Conservation (phyloP, 2,888 invertebrate species). For the Rhodophaea formosa region DNA sequence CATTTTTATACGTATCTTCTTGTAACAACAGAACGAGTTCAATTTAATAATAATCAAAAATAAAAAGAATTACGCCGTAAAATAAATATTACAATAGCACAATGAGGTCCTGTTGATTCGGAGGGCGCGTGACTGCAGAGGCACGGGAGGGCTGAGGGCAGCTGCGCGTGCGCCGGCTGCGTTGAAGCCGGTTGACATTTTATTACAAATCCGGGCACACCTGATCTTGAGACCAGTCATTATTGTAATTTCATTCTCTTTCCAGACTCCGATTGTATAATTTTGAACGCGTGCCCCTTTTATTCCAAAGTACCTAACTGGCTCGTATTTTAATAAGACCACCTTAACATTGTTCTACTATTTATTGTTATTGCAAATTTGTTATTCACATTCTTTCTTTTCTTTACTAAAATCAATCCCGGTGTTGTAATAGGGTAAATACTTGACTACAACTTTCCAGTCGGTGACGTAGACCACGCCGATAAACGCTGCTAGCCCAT, state of each 20-base stretch:
- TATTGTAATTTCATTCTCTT: constrained; percentile 64
- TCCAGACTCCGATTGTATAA: constrained; percentile 49
- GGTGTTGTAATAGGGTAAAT: constrained; percentile 87
- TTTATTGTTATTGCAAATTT: not conserved
- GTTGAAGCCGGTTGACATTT: constrained; percentile 67
- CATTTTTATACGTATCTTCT: not conserved
- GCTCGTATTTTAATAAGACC: constrained; percentile 23
- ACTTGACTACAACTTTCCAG: constrained; percentile 86
- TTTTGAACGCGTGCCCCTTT: constrained; percentile 50
- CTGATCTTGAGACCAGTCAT: constrained; percentile 72
- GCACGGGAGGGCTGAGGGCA: constrained; percentile 59
- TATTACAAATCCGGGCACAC: constrained; percentile 75
- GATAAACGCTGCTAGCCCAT: constrained; percentile 80
- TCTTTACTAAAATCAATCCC: constrained; percentile 74
- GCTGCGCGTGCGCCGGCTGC: constrained; percentile 75
- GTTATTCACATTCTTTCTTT: constrained; percentile 28
- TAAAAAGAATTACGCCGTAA: not conserved
- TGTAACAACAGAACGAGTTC: not conserved
- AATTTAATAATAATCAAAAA: not conserved
- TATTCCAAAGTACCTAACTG: constrained; percentile 34
- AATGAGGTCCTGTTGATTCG: constrained; percentile 60
- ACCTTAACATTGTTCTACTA: constrained; percentile 12
- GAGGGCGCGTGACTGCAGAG: constrained; percentile 58
- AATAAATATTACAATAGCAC: constrained; percentile 24
- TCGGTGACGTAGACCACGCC: constrained; percentile 85